These are phyloP conservation scores for Amphiprion percula DNA, from an alignment of 2,113 vertebrate genomes.

Conservation along the genomic window DNA sequence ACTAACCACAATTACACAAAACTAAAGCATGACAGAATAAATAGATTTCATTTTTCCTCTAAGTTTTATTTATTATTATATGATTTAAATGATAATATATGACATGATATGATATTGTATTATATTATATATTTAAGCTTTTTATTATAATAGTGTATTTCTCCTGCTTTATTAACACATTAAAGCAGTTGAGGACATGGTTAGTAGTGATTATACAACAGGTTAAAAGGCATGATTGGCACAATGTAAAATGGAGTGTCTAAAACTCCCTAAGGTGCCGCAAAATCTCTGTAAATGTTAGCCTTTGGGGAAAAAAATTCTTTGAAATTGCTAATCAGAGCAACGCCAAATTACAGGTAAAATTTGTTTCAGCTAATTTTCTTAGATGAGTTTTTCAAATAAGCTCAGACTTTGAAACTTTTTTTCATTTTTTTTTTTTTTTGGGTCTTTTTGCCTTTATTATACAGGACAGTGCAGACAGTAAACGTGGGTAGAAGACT, in stretches of 20 bases:
- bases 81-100: too few relatives aligned
- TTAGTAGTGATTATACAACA: slow-evolving; percentile 49
- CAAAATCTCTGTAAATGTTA: slow-evolving; percentile 39
- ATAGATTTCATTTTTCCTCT: slow-evolving; percentile 4
- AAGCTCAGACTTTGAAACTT: slow-evolving; percentile 37
- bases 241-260: slow-evolving; percentile 29
- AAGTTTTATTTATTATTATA: not conserved
- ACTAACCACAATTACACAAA: slow-evolving; percentile 14
- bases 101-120: too few relatives aligned
- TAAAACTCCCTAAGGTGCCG: slow-evolving; percentile 35
- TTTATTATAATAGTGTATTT: slow-evolving; percentile 23
- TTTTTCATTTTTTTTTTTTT: too few relatives aligned
- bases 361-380: slow-evolving; percentile 45
- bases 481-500: too few relatives aligned
- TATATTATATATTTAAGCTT: not conserved
- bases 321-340: slow-evolving; percentile 42
- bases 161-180: slow-evolving; percentile 30
- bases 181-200: slow-evolving; percentile 43
- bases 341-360: slow-evolving; percentile 12
- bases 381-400: slow-evolving; percentile 48
- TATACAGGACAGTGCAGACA: too few relatives aligned
- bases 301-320: slow-evolving; percentile 9
- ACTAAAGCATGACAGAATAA: not conserved
- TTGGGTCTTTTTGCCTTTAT: not conserved
- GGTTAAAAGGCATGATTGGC: slow-evolving; percentile 38